phyloP scores from a whole-genome alignment of 2,888 invertebrate species.

The Diarsia dahlii region DNA sequence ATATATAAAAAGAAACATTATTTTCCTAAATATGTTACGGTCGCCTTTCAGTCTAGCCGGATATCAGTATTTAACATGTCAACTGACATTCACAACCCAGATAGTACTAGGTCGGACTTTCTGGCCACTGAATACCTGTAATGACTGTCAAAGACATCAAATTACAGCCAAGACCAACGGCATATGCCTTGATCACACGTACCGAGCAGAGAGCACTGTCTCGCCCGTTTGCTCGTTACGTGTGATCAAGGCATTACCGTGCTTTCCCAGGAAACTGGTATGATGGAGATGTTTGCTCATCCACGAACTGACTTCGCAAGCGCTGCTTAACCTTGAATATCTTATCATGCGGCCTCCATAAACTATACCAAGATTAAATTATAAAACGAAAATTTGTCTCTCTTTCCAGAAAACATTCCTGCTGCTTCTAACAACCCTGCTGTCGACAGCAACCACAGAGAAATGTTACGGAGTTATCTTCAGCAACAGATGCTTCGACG shows the following conservation, averaged over 20 bases:
- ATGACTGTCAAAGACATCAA: background rate
- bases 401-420: slow-evolving; percentile 68
- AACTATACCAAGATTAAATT: background rate
- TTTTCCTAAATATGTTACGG: too few relatives aligned
- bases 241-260: too few relatives aligned
- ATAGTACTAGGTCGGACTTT: background rate
- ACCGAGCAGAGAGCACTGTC: too few relatives aligned
- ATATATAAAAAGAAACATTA: too few relatives aligned
- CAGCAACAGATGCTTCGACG: slow-evolving; percentile 78
- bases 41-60: background rate
- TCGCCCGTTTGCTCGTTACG: too few relatives aligned
- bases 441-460: slow-evolving; percentile 69
- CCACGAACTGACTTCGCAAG: background rate
- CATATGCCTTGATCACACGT: too few relatives aligned
- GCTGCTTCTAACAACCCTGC: slow-evolving; percentile 61
- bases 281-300: background rate
- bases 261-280: background rate
- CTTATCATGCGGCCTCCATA: too few relatives aligned
- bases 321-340: background rate
- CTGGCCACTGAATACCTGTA: background rate
- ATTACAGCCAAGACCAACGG: background rate
- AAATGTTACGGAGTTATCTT: slow-evolving; percentile 80
- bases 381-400: background rate
- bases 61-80: background rate
- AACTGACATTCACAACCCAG: background rate